These are phyloP conservation scores for Hetaerina titia DNA, from an alignment of 2,888 invertebrate species.

Conservation along the genomic window DNA sequence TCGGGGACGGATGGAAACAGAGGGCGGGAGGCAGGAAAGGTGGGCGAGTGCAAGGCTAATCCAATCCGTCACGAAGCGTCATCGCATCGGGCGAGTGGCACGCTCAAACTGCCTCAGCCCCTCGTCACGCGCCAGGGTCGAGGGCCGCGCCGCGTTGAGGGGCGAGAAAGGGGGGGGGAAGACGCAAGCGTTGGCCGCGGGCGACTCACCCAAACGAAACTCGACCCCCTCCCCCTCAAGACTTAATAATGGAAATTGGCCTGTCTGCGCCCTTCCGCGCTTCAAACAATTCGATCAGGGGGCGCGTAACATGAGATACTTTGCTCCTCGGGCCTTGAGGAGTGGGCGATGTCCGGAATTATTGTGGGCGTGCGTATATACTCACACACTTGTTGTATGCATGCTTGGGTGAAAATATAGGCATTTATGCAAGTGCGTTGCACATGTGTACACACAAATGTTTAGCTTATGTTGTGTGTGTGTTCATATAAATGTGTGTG, in stretches of 20 bases:
- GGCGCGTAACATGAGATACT: background rate
- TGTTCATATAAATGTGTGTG: no score
- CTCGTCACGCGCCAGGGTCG: background rate
- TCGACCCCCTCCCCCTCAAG: background rate
- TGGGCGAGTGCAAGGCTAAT: background rate
- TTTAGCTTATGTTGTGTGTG: no score
- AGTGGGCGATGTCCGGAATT: no score
- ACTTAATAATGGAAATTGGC: conserved; percentile 31
- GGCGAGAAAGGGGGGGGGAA: background rate
- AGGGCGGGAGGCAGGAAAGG: background rate
- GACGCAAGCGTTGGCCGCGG: no score
- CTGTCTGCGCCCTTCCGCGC: background rate
- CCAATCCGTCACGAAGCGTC: conserved; percentile 27
- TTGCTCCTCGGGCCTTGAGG: no score
- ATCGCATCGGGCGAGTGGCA: background rate
- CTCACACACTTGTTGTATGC: background rate
- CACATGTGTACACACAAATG: no score
- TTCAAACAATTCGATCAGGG: background rate
- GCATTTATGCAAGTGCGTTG: no score
- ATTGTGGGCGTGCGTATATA: background rate
- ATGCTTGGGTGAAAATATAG: background rate
- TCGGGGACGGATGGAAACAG: background rate
- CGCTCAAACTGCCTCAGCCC: background rate
- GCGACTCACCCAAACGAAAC: background rate
- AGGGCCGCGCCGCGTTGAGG: background rate